phyloP scores from a whole-genome alignment of 2,888 invertebrate species.

The Hydrotaea cyrtoneurina region DNA sequence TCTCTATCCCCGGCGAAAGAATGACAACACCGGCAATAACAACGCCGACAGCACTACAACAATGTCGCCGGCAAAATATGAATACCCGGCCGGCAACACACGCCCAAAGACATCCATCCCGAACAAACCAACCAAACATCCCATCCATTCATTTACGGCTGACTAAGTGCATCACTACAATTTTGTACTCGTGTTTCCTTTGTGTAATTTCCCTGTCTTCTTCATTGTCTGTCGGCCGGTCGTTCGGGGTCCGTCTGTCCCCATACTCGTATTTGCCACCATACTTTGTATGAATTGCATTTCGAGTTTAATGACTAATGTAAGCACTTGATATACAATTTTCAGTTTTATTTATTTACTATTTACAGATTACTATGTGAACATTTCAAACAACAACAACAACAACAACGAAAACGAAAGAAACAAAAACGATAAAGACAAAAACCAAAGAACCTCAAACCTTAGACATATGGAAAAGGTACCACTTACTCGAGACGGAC shows the following conservation, averaged over 20 bases:
- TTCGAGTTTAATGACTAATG: conserved; percentile 31
- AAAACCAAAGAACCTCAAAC: background rate
- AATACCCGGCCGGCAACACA: background rate
- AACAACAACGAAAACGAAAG: background rate
- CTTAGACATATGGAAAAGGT: background rate
- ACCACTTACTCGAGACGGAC: background rate
- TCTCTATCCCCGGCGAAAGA: background rate
- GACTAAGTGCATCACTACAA: conserved; percentile 19
- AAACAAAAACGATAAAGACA: background rate
- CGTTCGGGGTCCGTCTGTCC: background rate
- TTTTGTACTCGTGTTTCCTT: conserved; percentile 25
- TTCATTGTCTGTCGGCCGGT: background rate
- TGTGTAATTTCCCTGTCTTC: background rate
- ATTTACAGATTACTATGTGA: conserved; percentile 39
- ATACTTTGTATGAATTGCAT: conserved; percentile 23
- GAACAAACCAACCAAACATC: background rate
- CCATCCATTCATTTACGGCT: background rate
- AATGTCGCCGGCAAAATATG: background rate
- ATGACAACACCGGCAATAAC: conserved; percentile 8
- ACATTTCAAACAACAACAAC: conserved; percentile 6
- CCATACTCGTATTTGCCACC: background rate
- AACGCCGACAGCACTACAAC: background rate
- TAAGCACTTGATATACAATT: conserved; percentile 37
- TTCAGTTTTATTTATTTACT: conserved; percentile 21
- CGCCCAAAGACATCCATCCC: background rate